Conservation (phyloP, 1,140 invertebrate species). For the Drosophila lacteicornis region DNA sequence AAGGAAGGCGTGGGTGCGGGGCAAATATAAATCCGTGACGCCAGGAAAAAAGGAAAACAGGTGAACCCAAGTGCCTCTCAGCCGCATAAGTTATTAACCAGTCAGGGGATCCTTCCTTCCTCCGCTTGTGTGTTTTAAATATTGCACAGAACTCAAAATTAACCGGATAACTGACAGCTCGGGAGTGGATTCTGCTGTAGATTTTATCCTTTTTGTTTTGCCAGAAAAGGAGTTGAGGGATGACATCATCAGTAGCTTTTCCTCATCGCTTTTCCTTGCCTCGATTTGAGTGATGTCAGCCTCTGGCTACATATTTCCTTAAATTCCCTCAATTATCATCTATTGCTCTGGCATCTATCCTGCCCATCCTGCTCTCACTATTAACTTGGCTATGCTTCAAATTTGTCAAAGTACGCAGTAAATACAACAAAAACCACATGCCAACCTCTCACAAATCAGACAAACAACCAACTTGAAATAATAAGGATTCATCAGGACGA, state of each 20-base stretch:
- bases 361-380: slow-evolving; percentile 12
- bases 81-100: slow-evolving; percentile 65
- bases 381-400: slow-evolving; percentile 52
- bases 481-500: not conserved
- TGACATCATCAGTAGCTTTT: slow-evolving; percentile 14
- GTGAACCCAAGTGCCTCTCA: slow-evolving; percentile 48
- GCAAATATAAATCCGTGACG: slow-evolving; percentile 37
- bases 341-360: slow-evolving; percentile 7
- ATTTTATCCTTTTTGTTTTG: not conserved
- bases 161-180: slow-evolving; percentile 36
- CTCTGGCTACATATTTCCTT: slow-evolving; percentile 41
- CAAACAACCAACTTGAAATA: slow-evolving; percentile 7
- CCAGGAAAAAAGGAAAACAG: slow-evolving; percentile 10
- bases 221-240: slow-evolving; percentile 9
- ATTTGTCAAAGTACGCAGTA: slow-evolving; percentile 64
- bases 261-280: not conserved
- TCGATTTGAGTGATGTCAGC: slow-evolving; percentile 39
- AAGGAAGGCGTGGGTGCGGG: slow-evolving; percentile 18
- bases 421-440: slow-evolving; percentile 38
- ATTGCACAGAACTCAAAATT: slow-evolving; percentile 34
- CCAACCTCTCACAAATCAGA: slow-evolving; percentile 27
- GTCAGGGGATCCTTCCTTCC: slow-evolving; percentile 6
- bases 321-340: slow-evolving; percentile 37
- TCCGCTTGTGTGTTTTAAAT: slow-evolving; percentile 22
- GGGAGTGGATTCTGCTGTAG: slow-evolving; percentile 26